Base-by-base conservation (phyloP, 2,113 vertebrate genomes). In the Salvelinus fontinalis region DNA sequence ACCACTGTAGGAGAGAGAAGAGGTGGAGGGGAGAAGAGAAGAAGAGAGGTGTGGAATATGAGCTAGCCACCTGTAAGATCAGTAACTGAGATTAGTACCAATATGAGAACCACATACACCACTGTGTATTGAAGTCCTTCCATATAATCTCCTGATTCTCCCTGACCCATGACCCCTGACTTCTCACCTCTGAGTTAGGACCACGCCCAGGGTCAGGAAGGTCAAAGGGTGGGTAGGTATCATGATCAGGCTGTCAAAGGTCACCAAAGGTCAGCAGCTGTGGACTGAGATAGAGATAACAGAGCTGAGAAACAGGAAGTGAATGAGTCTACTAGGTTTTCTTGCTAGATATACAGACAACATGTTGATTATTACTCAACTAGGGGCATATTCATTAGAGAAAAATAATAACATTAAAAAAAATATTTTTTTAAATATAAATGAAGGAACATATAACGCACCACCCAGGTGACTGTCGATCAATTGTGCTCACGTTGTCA, bases 131-230 rank as follows among this genome's bases (percentile, higher is more conserved):
- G 9, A 44, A 44, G 2, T 44, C 39, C 39, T 44, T 44, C 39
- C 39, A 11, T 11, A 62, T n/a, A n/a, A 62, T 22, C 18, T 22
- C n/a, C 8, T 57, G 54, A 20, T 22, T 62, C 20, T 3, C 0
- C 79, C 67, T 3, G 3, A 49, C 27, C 0, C 79, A 65, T 3
- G 3, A 49, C 27, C 22, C 54, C 5, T 20, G 34, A 48, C 27
- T 14, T 74, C 90, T 93, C 81, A 93, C 92, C 90, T 69, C 2
- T 75, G 86, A 20, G 67, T 76, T 57, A 84, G 13, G 67, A 75
- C 79, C 86, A 90, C 34, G 64, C 57, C 73, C 29, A 89, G 67
- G 82, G 84, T 49, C 73, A 91, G 79, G 1, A 86, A 73, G 7
- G 62, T 24, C 48, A 67, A 74, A 54, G 84, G 79, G 64, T 67